Evolutionary conservation across 2,888 invertebrate genomes (phyloP).

Genomic region (Physocephala rufipes): DNA sequence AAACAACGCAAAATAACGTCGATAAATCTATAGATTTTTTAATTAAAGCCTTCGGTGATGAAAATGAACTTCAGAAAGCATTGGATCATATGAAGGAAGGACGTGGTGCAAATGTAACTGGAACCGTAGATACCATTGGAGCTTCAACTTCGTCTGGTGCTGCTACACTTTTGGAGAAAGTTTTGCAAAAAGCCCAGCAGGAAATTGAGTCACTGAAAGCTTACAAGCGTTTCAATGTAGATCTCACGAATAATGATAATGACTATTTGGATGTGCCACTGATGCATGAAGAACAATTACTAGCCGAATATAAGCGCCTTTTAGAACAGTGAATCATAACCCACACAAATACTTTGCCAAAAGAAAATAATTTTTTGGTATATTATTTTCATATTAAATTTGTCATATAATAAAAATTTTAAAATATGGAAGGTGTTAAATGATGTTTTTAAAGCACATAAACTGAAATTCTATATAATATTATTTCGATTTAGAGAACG

Average conservation of each 20-base stretch:
- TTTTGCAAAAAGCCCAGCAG: constrained; percentile 51
- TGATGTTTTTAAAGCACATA: no score
- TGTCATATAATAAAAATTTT: no score
- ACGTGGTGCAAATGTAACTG: constrained; percentile 39
- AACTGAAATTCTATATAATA: no score
- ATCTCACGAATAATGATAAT: constrained; percentile 71
- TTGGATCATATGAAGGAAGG: constrained; percentile 56
- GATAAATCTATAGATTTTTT: constrained; percentile 71
- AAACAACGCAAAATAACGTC: constrained; percentile 68
- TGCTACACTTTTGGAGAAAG: constrained; percentile 45
- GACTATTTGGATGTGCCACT: constrained; percentile 79
- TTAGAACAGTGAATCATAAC: constrained; percentile 60
- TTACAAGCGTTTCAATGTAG: constrained; percentile 70
- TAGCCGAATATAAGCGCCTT: constrained; percentile 73
- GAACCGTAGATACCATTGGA: constrained; percentile 30
- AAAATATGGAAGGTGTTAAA: no score
- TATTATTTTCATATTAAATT: no score
- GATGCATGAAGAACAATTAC: constrained; percentile 74
- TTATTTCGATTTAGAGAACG: no score
- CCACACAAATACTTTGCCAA: no score
- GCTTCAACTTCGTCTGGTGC: constrained; percentile 51
- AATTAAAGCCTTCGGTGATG: constrained; percentile 60
- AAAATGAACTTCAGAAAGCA: constrained; percentile 54
- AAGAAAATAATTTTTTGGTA: no score
- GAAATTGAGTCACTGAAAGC: constrained; percentile 66